Percentiles rank a stretch among this genome's conserved stretches.
These are phyloP conservation scores for Xiphophorus hellerii DNA, from an alignment of 2,113 vertebrate genomes.

Conservation along the genomic window DNA sequence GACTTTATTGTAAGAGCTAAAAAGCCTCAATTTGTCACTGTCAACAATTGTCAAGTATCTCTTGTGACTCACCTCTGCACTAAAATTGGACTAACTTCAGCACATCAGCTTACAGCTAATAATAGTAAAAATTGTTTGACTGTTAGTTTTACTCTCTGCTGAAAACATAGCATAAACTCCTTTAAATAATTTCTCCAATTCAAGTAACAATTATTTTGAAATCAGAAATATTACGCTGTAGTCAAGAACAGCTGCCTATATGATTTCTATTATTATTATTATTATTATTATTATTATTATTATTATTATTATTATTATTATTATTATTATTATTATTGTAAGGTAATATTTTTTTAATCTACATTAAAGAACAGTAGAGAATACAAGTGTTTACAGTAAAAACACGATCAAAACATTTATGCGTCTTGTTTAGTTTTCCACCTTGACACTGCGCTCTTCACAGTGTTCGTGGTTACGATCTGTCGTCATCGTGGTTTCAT, in stretches of 20 bases:
- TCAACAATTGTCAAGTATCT: neutral
- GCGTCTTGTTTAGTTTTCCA: neutral
- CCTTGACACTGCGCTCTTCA: constrained; percentile 12
- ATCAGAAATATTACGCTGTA: neutral
- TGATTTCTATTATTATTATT: no score
- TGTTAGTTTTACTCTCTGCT: neutral
- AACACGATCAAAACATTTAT: neutral
- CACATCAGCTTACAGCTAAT: neutral
- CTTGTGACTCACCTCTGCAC: neutral
- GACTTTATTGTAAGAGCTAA: neutral
- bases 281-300: no score
- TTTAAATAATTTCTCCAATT: neutral
- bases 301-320: no score
- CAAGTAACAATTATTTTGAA: neutral
- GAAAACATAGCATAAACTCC: neutral
- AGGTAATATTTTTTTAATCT: neutral
- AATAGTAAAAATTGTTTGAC: no score
- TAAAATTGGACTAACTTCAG: neutral
- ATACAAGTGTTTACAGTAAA: neutral
- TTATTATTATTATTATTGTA: no score
- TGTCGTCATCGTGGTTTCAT: constrained; percentile 28
- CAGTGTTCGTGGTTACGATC: constrained; percentile 6
- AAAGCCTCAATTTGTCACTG: neutral
- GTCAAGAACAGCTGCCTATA: no score
- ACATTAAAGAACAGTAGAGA: neutral